Evolutionary conservation across 37 sponge, comb jelly and placozoan genomes (phyloP).

Genomic region (Corticium candelabrum): DNA sequence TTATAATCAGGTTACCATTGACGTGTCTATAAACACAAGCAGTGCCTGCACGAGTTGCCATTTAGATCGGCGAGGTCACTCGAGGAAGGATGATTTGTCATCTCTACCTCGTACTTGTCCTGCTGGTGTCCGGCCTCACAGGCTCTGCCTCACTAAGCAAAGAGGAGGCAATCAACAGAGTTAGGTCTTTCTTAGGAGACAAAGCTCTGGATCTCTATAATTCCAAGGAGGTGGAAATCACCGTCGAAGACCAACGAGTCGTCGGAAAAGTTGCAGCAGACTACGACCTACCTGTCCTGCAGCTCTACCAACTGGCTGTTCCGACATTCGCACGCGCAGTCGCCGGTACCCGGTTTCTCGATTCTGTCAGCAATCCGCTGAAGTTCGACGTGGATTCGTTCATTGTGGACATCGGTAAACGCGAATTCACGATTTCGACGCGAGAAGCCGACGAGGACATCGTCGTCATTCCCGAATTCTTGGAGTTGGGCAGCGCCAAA

Average conservation of each 20-base stretch:
- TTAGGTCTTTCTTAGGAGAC: too few relatives aligned
- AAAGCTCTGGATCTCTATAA: too few relatives aligned
- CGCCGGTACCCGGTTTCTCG: too few relatives aligned
- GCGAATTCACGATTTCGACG: background rate
- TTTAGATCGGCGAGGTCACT: too few relatives aligned
- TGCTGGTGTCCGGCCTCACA: too few relatives aligned
- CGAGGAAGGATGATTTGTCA: too few relatives aligned
- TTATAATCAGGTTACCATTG: too few relatives aligned
- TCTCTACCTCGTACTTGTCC: too few relatives aligned
- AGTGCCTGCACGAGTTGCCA: too few relatives aligned
- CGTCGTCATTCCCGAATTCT: background rate
- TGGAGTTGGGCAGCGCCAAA: background rate
- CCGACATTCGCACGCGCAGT: constrained; percentile 1
- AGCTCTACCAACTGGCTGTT: background rate
- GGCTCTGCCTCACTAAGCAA: too few relatives aligned
- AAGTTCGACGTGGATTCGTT: background rate
- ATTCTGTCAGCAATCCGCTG: background rate
- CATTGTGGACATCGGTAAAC: background rate
- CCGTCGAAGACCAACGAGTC: background rate
- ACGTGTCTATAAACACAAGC: too few relatives aligned
- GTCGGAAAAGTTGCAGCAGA: background rate
- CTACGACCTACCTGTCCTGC: background rate
- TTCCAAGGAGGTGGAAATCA: background rate
- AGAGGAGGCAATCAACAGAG: too few relatives aligned
- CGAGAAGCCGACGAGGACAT: background rate